A percentile compares a stretch with the other conserved stretches of the same genome.
phyloP scores from a whole-genome alignment of 2,113 vertebrate species.

The Chloropsis cyanopogon region DNA sequence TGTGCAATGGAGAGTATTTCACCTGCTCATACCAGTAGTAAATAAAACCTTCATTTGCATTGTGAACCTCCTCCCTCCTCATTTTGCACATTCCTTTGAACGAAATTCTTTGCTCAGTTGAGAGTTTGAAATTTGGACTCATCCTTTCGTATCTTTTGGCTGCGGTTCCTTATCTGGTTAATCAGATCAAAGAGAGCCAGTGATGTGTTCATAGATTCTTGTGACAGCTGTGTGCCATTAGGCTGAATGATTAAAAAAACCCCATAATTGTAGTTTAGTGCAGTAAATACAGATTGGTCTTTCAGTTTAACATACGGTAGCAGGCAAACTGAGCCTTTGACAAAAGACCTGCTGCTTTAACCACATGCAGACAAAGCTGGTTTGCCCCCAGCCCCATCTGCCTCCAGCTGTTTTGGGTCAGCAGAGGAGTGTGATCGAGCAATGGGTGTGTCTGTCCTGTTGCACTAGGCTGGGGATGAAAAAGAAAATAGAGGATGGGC shows the following conservation, averaged over 20 bases:
- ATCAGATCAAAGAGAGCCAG: slow-evolving; percentile 30
- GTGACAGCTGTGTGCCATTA: slow-evolving; percentile 40
- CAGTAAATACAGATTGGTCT: slow-evolving; percentile 18
- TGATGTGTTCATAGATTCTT: slow-evolving; percentile 39
- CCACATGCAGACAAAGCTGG: neutral
- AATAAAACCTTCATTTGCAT: neutral
- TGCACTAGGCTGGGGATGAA: neutral
- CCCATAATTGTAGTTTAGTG: neutral
- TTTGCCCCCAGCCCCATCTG: neutral
- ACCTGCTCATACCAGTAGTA: neutral
- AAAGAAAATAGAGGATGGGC: neutral
- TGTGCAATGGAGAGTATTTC: neutral
- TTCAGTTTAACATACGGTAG: neutral
- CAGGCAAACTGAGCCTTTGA: neutral
- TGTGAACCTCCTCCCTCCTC: neutral
- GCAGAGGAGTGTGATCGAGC: rapidly evolving
- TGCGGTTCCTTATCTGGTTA: slow-evolving; percentile 2
- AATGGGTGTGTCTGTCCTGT: neutral
- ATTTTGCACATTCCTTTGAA: neutral
- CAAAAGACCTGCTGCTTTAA: neutral
- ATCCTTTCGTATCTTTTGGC: slow-evolving; percentile 44
- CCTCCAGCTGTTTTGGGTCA: neutral
- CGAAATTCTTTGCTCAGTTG: neutral
- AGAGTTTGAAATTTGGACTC: slow-evolving; percentile 33
- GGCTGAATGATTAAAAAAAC: neutral